Percentiles rank a stretch among this genome's conserved stretches.
These are phyloP conservation scores for Pogoniulus pusillus DNA, from an alignment of 2,797 vertebrate species.

Conservation along the genomic window DNA sequence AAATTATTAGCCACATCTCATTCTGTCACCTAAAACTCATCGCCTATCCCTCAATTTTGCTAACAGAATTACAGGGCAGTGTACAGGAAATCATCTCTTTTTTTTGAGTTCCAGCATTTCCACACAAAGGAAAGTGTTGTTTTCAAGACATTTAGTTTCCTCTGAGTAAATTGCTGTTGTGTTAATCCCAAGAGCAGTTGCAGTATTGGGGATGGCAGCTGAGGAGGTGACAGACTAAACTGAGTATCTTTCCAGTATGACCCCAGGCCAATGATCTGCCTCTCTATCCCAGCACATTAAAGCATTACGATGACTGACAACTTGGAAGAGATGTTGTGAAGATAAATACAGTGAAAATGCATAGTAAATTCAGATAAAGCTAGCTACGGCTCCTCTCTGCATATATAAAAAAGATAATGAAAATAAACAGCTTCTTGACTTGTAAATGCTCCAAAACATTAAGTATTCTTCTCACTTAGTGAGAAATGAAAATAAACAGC, in stretches of 20 bases:
- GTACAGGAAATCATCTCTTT: neutral
- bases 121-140: neutral
- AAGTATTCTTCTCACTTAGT: too few relatives aligned
- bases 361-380: neutral
- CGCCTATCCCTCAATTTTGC: neutral
- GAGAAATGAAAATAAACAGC: neutral
- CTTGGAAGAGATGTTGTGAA: neutral
- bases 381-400: neutral
- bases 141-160: neutral
- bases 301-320: neutral
- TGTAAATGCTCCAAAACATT: too few relatives aligned
- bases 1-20: neutral
- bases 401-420: neutral
- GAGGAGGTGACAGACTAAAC: neutral
- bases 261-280: neutral
- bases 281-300: neutral
- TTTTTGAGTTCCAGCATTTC: neutral
- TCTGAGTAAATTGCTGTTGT: rapidly evolving
- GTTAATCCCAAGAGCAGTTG: neutral
- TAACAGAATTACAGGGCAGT: neutral
- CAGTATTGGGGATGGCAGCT: neutral
- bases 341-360: rapidly evolving
- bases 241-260: neutral
- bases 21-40: neutral
- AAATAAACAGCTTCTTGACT: neutral